Conservation (phyloP, 2,888 invertebrate species). For the Drosophila diplacantha region DNA sequence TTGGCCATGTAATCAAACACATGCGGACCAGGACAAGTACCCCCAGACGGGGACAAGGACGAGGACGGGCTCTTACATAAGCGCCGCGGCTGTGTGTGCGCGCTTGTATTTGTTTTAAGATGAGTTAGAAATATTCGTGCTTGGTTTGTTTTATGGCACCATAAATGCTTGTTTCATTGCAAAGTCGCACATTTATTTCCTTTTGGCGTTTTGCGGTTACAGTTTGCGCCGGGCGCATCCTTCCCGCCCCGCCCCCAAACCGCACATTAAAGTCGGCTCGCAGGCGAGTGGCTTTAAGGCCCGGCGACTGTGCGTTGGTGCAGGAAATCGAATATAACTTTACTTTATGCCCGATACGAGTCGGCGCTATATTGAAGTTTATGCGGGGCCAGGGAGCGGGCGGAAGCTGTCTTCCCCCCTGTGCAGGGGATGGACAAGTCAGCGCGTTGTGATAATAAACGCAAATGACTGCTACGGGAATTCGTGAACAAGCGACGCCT, state of each 20-base stretch:
- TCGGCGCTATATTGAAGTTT: conserved; percentile 29
- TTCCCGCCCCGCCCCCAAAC: conserved; percentile 1
- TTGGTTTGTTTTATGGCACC: conserved; percentile 69
- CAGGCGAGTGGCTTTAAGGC: conserved; percentile 50
- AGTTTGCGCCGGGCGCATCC: conserved; percentile 44
- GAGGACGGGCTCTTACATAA: conserved; percentile 21
- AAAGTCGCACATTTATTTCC: conserved; percentile 68
- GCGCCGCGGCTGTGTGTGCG: conserved; percentile 10
- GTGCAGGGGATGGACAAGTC: conserved; percentile 28
- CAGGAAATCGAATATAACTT: conserved; percentile 59
- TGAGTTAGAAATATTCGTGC: conserved; percentile 66
- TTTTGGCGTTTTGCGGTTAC: conserved; percentile 61
- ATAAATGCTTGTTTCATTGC: conserved; percentile 70
- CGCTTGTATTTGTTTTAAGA: conserved; percentile 51
- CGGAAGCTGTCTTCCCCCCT: background rate
- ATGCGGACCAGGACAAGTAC: conserved; percentile 26
- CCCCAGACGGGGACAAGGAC: conserved; percentile 1
- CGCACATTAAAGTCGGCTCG: conserved; percentile 51
- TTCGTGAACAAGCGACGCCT: conserved; percentile 52
- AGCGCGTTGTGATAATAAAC: conserved; percentile 65
- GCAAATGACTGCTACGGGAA: conserved; percentile 70
- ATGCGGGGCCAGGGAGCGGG: conserved; percentile 5
- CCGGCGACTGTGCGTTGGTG: conserved; percentile 8
- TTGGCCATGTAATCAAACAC: conserved; percentile 50
- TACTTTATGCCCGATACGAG: conserved; percentile 54